Evolutionary conservation across 2,113 vertebrate species (phyloP).

Genomic region (Ornithorhynchus anatinus): DNA sequence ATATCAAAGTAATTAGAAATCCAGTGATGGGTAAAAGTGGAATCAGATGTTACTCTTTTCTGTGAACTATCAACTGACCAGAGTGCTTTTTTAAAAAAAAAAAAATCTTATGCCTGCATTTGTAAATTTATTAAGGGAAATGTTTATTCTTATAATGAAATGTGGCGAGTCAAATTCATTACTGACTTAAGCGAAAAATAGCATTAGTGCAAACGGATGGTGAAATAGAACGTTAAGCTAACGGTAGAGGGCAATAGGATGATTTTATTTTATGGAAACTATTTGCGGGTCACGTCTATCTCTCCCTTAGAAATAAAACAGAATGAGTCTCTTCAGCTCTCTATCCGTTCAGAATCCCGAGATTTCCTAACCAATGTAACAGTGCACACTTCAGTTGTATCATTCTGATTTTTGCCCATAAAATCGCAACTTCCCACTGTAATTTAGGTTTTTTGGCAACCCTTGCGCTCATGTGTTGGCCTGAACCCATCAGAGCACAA

Average conservation of each 20-base stretch:
- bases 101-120: neutral
- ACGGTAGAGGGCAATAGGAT: too few species aligned
- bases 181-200: neutral
- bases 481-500: too few species aligned
- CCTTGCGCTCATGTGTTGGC: too few species aligned
- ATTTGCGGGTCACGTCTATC: too few species aligned
- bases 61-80: neutral
- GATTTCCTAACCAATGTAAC: too few species aligned
- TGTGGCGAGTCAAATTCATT: neutral
- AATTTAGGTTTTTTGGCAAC: too few species aligned
- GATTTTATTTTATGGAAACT: neutral
- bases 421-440: too few species aligned
- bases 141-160: neutral
- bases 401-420: too few species aligned
- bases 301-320: neutral
- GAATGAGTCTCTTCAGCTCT: too few species aligned
- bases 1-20: conserved; percentile 26
- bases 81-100: conserved; percentile 13
- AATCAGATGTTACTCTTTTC: conserved; percentile 24
- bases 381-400: too few species aligned
- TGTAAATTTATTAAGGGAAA: conserved; percentile 1
- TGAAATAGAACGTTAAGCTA: neutral
- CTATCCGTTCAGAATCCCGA: too few species aligned
- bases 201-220: neutral
- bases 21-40: neutral